Conservation (phyloP, 2,113 vertebrate genomes). For the Saguinus midas region DNA sequence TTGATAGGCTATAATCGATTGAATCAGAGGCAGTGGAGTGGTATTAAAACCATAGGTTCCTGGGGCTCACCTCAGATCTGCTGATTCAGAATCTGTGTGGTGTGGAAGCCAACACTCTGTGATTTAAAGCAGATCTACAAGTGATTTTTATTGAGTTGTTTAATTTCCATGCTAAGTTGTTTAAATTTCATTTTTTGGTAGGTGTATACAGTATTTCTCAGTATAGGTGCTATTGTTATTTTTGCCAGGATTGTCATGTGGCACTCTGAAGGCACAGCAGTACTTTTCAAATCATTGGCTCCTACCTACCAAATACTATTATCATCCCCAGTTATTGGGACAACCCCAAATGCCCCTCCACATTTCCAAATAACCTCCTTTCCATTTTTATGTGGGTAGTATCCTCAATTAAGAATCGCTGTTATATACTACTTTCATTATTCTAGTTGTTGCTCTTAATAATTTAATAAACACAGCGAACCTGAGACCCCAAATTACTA, state of each 20-base stretch:
- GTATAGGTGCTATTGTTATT: not conserved
- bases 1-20: not conserved
- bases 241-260: not conserved
- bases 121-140: not conserved
- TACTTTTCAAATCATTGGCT: not conserved
- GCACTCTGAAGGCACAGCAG: not conserved
- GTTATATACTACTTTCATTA: not conserved
- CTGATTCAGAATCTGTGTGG: not conserved
- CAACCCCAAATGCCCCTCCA: not conserved
- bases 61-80: not conserved
- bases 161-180: slow-evolving; percentile 17
- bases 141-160: not conserved
- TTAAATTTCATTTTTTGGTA: not conserved
- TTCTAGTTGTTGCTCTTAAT: not conserved
- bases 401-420: not conserved
- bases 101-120: not conserved
- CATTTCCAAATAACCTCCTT: not conserved
- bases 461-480: not conserved
- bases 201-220: not conserved
- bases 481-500: not conserved
- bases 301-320: not conserved
- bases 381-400: not conserved
- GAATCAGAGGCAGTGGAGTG: not conserved
- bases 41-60: not conserved
- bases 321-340: not conserved